Percentiles rank a stretch among this genome's conserved stretches.
Conservation (phyloP, 53 echinoderm and acorn worm species). For the Temnopleurus reevesii region DNA sequence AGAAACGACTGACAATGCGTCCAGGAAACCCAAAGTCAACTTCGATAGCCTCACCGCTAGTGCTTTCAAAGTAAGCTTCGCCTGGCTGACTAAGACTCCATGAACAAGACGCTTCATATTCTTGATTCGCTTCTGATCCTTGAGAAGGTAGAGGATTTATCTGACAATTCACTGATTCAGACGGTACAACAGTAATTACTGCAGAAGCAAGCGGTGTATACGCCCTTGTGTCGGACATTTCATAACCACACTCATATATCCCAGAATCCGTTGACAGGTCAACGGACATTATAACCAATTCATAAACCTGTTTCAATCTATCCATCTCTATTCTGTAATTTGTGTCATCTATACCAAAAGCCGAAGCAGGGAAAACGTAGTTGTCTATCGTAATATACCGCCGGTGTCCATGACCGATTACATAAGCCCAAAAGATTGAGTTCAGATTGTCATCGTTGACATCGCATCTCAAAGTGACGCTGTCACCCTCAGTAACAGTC, state of each 20-base stretch:
- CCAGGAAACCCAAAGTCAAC: not conserved
- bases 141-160: not conserved
- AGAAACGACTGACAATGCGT: constrained; percentile 21
- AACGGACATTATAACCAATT: not conserved
- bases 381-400: not conserved
- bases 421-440: constrained; percentile 20
- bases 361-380: not conserved
- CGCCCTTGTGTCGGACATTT: too few species aligned
- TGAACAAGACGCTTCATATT: constrained; percentile 21
- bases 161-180: constrained; percentile 13
- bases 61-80: not conserved
- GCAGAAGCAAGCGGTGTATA: not conserved
- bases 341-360: not conserved
- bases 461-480: constrained; percentile 29
- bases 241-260: constrained; percentile 31
- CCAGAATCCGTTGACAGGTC: not conserved
- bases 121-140: not conserved
- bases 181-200: not conserved
- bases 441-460: constrained; percentile 14
- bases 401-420: not conserved
- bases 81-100: constrained; percentile 19
- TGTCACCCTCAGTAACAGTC: constrained; percentile 8
- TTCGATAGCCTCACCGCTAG: not conserved
- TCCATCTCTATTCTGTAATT: not conserved
- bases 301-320: not conserved